These are phyloP conservation scores for Stratiomys singularior DNA, from an alignment of 2,888 invertebrate species.

Conservation along the genomic window DNA sequence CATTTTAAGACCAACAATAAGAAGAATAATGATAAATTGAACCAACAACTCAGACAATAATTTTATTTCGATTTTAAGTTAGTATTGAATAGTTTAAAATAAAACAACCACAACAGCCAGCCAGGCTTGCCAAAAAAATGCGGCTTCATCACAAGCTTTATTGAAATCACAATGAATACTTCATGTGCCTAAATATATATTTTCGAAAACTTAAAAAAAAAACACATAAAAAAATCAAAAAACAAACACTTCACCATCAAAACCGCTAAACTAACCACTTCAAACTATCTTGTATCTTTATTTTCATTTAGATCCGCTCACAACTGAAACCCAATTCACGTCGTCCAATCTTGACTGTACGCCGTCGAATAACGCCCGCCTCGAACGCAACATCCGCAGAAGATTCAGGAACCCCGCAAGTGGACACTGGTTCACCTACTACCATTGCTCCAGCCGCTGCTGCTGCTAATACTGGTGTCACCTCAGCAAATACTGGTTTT, in stretches of 20 bases:
- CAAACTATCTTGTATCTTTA: slow-evolving; percentile 8
- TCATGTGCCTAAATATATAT: not conserved
- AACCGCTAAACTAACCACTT: slow-evolving; percentile 1
- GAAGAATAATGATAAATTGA: slow-evolving; percentile 28
- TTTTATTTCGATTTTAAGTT: slow-evolving; percentile 20
- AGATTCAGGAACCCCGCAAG: slow-evolving; percentile 57
- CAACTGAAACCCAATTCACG: slow-evolving; percentile 55
- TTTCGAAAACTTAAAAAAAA: no score
- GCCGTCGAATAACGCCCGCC: slow-evolving; percentile 57
- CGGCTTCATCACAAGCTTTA: slow-evolving; percentile 20
- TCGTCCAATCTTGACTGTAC: slow-evolving; percentile 62
- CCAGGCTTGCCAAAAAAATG: not conserved
- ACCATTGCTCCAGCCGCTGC: not conserved
- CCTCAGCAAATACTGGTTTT: slow-evolving; percentile 18
- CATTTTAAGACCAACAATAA: no score
- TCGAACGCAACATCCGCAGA: slow-evolving; percentile 50
- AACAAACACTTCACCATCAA: not conserved
- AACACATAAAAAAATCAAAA: not conserved
- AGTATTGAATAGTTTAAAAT: not conserved
- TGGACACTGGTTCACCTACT: slow-evolving; percentile 62
- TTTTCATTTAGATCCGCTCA: slow-evolving; percentile 47
- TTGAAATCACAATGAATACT: slow-evolving; percentile 14
- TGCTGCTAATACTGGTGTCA: not conserved
- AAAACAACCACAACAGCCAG: slow-evolving; percentile 22
- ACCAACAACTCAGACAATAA: slow-evolving; percentile 38